Evolutionary conservation across 2,888 invertebrate species (phyloP), one percentile per base, ranked within the genome.

Genomic region (Sinodicranocentrus sp.): DNA sequence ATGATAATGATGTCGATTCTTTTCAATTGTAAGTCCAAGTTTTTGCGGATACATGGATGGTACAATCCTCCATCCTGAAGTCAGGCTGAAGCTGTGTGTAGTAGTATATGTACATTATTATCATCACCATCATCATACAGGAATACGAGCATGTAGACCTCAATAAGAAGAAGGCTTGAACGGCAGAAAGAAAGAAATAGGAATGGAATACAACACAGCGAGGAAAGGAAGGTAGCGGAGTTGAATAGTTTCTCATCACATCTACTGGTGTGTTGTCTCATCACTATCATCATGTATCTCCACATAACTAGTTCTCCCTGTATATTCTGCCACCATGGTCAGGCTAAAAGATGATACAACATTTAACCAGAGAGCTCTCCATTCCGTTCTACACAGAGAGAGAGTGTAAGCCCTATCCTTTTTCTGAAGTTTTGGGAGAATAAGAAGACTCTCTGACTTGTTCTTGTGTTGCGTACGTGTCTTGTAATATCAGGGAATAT

Each of bases 381-480:
- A n/a, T 48, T 48, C n/a, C 28, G 17, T 2, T 26, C 28, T 33
- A 28, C 15, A 3, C 26, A 28, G 2, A 63, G 33, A 28, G 15
- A 17, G 23, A 21, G 59, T 25, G 3, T 1, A n/a, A 63, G 17
- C 33, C 28, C 63, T 21, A 23, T 39, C 43, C 23, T 21, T 67
- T 43, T 65, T 54, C 54, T 21, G 54, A 54, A 54, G 48, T 54
- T 39, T 33, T 57, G 21, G 33, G 43, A 25, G 73, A 61, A 52
- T 44, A 26, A 44, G 63, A 75, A 75, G 48, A 48, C 44, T 13
- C 3, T n/a, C 33, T 59, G 26, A 59, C 75, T 75, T 63, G 75
- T 63, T 71, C 70, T 52, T 57, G 63, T 75, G 52, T 48, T 75
- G 75, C 75, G 63, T 75, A 75, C 75, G 75, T 75, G 75, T 59